Conservation (phyloP, 2,113 vertebrate species). For the Carlito syrichta region DNA sequence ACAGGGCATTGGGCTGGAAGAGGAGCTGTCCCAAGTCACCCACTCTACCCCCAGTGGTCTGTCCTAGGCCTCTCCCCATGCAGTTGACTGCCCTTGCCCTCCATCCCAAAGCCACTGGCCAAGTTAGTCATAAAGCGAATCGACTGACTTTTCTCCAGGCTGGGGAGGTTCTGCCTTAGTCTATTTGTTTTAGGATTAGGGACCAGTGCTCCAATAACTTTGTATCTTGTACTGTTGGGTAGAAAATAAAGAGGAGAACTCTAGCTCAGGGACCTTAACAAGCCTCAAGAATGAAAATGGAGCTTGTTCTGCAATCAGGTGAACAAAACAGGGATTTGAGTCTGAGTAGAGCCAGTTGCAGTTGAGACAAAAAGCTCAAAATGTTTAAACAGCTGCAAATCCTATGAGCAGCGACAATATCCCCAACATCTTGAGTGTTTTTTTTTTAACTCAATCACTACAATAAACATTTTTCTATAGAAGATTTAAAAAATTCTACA, state of each 20-base stretch:
- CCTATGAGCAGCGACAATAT: not conserved
- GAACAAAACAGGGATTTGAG: not conserved
- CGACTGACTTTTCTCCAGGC: not conserved
- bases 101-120: not conserved
- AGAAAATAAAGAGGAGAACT: constrained; percentile 1
- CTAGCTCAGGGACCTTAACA: constrained; percentile 61
- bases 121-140: not conserved
- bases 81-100: not conserved
- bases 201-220: not conserved
- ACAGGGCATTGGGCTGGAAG: not conserved
- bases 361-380: constrained; percentile 42
- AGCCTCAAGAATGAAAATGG: constrained; percentile 63
- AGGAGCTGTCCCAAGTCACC: no score
- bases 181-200: not conserved
- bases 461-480: not conserved
- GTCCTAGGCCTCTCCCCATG: no score
- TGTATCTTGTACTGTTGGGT: not conserved
- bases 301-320: constrained; percentile 70
- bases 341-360: constrained; percentile 45
- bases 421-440: not conserved
- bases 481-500: not conserved
- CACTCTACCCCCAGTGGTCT: not conserved
- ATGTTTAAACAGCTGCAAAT: constrained; percentile 39
- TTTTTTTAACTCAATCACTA: not conserved
- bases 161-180: not conserved